Evolutionary conservation across 1,140 invertebrate species (phyloP), one percentile per base, ranked within the genome.

Genomic region (Solen grandis): DNA sequence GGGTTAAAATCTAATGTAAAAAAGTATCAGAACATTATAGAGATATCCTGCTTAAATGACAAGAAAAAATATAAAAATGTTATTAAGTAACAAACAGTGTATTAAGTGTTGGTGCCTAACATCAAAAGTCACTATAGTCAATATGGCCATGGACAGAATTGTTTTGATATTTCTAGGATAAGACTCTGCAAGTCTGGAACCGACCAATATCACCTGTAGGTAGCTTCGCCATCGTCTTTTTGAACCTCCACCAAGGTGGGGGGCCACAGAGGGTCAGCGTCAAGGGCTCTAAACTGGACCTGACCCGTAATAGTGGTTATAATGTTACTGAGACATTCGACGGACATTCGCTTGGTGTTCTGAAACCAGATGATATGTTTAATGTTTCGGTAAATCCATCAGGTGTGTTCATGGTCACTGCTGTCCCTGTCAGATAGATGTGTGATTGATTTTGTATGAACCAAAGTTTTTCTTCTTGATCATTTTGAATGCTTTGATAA

Each of bases 311-410:
- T 5, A 93, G 94, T 78, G 97, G 97, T 75, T 98, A 98, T 90
- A 94, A 94, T 91, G 95, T 98, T 62, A 95, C 97, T 92, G 96
- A 87, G 31, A 73, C 86, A 22, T 88, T 89, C 54, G 76, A 66
- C 5, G 82, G 77, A n/a, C 62, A 63, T 31, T 57, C 55, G 14
- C 57, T 86, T 86, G 96, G 96, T 59, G 94, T 96, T 68, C 91
- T 97, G 41, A 95, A 95, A 36, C 96, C 97, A 0, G 95, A 95
- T 88, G 97, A 97, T 22, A 96, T 96, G 91, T 96, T 98, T 84
- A 97, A 97, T 93, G 96, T 97, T 27, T 96, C 97, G 94, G 97
- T 99, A 1, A 97, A 98, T 93, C 97, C 97, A 84, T 97, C 97
- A 89, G 97, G 96, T 77, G 87, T 82, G 0, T 85, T 74, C 52